Conservation (phyloP, 1,140 invertebrate genomes). For the Diuraphis noxia region DNA sequence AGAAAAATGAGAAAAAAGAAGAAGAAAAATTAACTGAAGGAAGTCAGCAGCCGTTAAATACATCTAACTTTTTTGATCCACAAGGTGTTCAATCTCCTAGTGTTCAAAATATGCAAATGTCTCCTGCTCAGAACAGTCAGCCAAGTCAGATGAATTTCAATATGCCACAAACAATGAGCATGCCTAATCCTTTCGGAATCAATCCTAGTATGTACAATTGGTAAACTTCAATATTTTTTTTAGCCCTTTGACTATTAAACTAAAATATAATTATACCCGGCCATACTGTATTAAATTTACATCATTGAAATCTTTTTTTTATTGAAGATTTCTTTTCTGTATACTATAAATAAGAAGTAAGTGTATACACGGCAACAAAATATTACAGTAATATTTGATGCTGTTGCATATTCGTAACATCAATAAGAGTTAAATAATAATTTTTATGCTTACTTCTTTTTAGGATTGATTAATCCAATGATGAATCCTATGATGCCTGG, state of each 20-base stretch:
- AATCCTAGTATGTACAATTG: constrained; percentile 40
- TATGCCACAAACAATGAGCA: constrained; percentile 27
- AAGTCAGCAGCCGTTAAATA: neutral
- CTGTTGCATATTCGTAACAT: neutral
- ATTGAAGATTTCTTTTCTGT: neutral
- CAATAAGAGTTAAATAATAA: neutral
- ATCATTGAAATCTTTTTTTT: neutral
- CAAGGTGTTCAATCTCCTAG: constrained; percentile 26
- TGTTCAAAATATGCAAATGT: constrained; percentile 49
- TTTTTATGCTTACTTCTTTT: neutral
- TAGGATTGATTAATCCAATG: constrained; percentile 63
- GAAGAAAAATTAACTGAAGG: constrained; percentile 34
- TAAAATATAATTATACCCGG: neutral
- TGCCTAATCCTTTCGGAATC: constrained; percentile 39
- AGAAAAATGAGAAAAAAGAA: constrained; percentile 43
- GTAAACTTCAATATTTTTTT: constrained; percentile 29
- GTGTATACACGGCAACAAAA: neutral
- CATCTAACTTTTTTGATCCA: constrained; percentile 27
- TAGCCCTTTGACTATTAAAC: neutral
- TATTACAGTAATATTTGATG: neutral
- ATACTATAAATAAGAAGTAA: neutral
- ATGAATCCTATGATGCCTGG: constrained; percentile 66
- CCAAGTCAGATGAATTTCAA: constrained; percentile 41
- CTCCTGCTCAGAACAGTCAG: constrained; percentile 25
- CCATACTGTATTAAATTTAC: neutral